Base-by-base conservation (phyloP, 2,888 invertebrate genomes). In the Creontiades dilutus region DNA sequence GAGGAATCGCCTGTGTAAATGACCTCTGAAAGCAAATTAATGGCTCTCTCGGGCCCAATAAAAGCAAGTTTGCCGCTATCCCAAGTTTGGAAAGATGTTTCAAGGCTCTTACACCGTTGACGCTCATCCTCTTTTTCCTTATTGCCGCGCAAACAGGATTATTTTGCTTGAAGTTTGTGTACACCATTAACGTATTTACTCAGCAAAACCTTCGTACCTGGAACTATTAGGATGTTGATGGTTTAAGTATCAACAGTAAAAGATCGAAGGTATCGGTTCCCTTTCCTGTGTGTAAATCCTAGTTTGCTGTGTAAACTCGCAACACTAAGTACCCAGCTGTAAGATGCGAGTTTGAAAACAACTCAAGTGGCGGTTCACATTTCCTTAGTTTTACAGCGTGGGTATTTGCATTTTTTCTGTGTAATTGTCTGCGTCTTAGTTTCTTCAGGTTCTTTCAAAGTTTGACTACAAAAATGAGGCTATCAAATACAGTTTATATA, bases 91-190 rank as follows among this genome's bases (percentile, higher is more conserved):
- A 68, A 23, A 2, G 68, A 68, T 68, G 68, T 23, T 19, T 12
- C 68, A 68, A 68, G 68, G 68, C 27, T 23, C 5, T 68, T 68
- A 68, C 68, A 68, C 13, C 68, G 13, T 68, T 68, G 5, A 57
- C 57, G 16, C 57, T n/a, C 57, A n/a, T n/a, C 16, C n/a, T n/a
- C 57, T 57, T 57, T n/a, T 57, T 57, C 57, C 57, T 57, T 57
- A 57, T 57, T 57, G 57, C 0, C 57, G n/a, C 57, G 57, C 68
- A 68, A 27, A 68, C 68, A 68, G 52, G 16, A 16, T 52, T 52
- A 2, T 2, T 52, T 52, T 52, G 12, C 68, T 68, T 68, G 12
- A 68, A 23, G 68, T 23, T 0, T 68, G 23, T 52, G 16, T 12
- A 52, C 52, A 16, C 23, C 68, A 19, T 19, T 61, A 19, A 61